Percentiles rank a stretch among this genome's conserved stretches.
Evolutionary conservation across 2,888 invertebrate species (phyloP).

Genomic region (Pogonocherus hispidulus): DNA sequence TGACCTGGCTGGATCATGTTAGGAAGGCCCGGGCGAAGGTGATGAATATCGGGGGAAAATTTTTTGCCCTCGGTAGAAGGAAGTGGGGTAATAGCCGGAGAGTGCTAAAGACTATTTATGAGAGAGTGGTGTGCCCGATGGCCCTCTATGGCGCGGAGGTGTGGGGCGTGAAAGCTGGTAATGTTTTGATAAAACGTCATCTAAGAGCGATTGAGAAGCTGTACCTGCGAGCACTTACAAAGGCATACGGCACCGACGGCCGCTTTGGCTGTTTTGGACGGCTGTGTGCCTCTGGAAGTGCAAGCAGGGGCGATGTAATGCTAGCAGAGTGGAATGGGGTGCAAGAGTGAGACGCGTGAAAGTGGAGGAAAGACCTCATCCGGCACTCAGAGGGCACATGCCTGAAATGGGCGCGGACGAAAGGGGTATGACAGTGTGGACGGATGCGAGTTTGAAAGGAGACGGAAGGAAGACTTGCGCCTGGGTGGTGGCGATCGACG

Average conservation of each 20-base stretch:
- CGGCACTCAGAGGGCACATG: not conserved
- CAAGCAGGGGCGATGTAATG: not conserved
- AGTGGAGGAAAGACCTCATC: constrained; percentile 3
- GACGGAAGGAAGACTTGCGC: not conserved
- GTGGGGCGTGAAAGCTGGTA: constrained; percentile 38
- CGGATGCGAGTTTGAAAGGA: not conserved
- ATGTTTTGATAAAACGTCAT: constrained; percentile 24
- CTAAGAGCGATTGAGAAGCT: constrained; percentile 39
- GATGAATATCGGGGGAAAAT: not conserved
- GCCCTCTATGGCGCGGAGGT: constrained; percentile 42
- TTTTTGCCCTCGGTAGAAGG: not conserved
- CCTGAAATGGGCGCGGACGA: not conserved
- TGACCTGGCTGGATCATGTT: constrained; percentile 34
- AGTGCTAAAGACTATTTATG: constrained; percentile 7
- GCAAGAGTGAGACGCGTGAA: not conserved
- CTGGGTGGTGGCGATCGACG: not conserved
- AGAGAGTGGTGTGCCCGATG: constrained; percentile 33
- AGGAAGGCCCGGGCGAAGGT: not conserved
- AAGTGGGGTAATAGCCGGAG: constrained; percentile 9
- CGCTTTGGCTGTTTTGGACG: constrained; percentile 6
- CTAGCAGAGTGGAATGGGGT: not conserved
- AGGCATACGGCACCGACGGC: constrained; percentile 40
- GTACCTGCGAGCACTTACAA: constrained; percentile 37
- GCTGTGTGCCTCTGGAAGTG: not conserved
- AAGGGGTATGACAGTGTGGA: not conserved